Conservation (phyloP, 2,888 invertebrate species). For the Amaurobius ferox region DNA sequence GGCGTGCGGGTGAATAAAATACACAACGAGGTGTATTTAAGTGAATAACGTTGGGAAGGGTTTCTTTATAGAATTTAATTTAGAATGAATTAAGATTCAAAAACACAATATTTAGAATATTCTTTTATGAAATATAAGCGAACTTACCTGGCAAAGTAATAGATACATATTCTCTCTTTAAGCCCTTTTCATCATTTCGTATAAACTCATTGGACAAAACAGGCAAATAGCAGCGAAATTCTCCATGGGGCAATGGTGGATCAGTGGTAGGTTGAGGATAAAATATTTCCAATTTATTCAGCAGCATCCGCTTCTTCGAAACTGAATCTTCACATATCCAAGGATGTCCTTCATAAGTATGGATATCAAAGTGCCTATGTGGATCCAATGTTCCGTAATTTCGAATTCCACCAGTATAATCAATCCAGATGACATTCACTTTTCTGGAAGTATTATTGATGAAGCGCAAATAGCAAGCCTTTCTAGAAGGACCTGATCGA, state of each 20-base stretch:
- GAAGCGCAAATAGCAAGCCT: conserved; percentile 8
- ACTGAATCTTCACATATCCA: conserved; percentile 43
- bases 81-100: too few species aligned
- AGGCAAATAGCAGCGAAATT: too few species aligned
- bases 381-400: conserved; percentile 34
- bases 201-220: too few species aligned
- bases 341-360: conserved; percentile 46
- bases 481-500: conserved; percentile 45
- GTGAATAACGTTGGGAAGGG: too few species aligned
- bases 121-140: not conserved
- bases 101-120: too few species aligned
- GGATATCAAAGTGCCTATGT: not conserved
- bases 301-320: conserved; percentile 15
- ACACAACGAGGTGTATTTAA: too few species aligned
- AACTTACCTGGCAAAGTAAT: not conserved
- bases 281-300: conserved; percentile 19
- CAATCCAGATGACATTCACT: conserved; percentile 39
- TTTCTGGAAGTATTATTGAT: conserved; percentile 22
- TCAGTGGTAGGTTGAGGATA: not conserved
- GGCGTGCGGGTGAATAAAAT: too few species aligned
- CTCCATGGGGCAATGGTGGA: not conserved
- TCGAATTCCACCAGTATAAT: conserved; percentile 29
- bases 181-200: not conserved
- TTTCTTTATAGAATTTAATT: too few species aligned
- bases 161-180: not conserved